Evolutionary conservation across 2,113 vertebrate species (phyloP), one percentile per base, ranked within the genome.

Genomic region (Sturnus vulgaris): DNA sequence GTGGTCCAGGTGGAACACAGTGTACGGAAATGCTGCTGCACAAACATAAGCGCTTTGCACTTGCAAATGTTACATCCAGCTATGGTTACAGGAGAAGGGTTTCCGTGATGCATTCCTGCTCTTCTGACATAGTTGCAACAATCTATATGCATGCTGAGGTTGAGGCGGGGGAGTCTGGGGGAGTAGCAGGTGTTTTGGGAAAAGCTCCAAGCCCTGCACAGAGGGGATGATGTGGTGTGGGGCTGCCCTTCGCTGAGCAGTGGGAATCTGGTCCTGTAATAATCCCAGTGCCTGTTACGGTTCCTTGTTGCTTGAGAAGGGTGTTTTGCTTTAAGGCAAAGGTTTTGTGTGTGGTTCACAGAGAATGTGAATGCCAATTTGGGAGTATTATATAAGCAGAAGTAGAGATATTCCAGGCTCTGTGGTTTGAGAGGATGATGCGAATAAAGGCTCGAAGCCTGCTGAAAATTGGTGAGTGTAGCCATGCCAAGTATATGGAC

Each of bases 101-200:
- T 97, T 97, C 95, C 73, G 70, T 96, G 96, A 96, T 97, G 95
- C 92, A 84, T 91, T 92, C 93, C 86, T 92, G 80, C 12, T 92
- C 72, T 94, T 90, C 86, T 95, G 92, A 95, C 95, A 96, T 18
- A 28, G 77, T 69, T 81, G 76, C 80, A 76, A n/a, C 24, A 7
- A 94, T 96, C 78, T 88, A 95, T 96, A 97, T 95, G 90, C 59
- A 96, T 94, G 77, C 46, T 76, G 92, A 72, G 88, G 77, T 46
- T 71, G 85, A 88, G 76, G 40, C 1, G 2, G 61, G 76, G 71
- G 65, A 81, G 72, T 64, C 7, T 82, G 35, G 55, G 79, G 59
- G 40, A 89, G 57, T 37, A 85, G 92, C 84, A 93, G 77, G 49
- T 92, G 80, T 72, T 95, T 90, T 47, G 85, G 88, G 82, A 57